Base-by-base conservation (phyloP, 2,113 vertebrate species). In the Oryzias melastigma region DNA sequence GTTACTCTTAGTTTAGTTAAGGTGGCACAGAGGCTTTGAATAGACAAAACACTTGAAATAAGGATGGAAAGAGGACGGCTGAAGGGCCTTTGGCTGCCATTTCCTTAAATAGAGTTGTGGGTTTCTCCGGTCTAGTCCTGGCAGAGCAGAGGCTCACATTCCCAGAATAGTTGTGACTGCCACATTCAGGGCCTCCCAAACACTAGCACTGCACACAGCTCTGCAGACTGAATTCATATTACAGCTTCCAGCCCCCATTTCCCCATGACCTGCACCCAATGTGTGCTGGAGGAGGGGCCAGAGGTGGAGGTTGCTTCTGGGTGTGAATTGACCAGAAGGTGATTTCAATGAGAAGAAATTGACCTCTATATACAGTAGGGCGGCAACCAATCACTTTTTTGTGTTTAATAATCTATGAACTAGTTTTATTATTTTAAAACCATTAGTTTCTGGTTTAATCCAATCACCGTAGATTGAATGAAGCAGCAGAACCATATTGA, bases 71-170 rank as follows among this genome's bases (percentile, higher is more conserved):
- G 63, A 51, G 67, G 56, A 69, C 5, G 59, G 52, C 62, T 40
- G 61, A 73, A 42, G 65, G 75, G 80, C 75, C 80, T 76, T 80
- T 77, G 76, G 42, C 83, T 88, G 71, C 72, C 79, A 85, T 90
- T 88, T 89, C 89, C 87, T 91, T 87, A 90, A 90, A 91, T 91
- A 92, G 89, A 80, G 82, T 72, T 85, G 72, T 81, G 81, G 80
- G 83, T 77, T 85, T 65, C 85, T 88, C 70, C 50, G 59, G 73
- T 80, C 78, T 67, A 62, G 49, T 71, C 68, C 75, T 85, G 66
- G 85, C 81, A 81, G 80, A 84, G 78, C 57, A 5, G 58, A 89
- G 79, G 63, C 83, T 80, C 58, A 47, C 90, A 91, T 92, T 91
- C 89, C 85, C 66, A 20, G 58, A 85, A 92, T 91, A 87, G 69